Percentiles rank a stretch among this genome's conserved stretches.
These are phyloP conservation scores for Holotrichia oblita DNA, from an alignment of 1,140 invertebrate species.

Conservation along the genomic window DNA sequence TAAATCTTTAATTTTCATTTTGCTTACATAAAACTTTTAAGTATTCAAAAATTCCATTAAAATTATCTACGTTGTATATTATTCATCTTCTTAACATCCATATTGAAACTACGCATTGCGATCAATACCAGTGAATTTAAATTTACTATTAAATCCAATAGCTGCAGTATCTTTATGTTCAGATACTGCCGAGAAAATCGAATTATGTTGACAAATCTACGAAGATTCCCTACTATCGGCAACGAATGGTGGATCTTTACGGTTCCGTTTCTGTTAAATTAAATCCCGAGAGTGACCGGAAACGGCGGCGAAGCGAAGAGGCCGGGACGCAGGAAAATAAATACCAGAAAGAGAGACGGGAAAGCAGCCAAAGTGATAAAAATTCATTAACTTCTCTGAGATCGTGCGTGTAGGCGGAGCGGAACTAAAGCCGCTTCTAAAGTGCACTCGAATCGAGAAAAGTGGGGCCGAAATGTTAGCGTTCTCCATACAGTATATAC, in stretches of 20 bases:
- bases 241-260: constrained; percentile 16
- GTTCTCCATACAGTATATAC: neutral
- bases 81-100: too few species aligned
- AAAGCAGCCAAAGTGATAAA: neutral
- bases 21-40: too few species aligned
- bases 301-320: neutral
- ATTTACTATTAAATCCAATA: neutral
- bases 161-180: neutral
- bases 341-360: neutral
- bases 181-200: neutral
- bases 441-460: neutral
- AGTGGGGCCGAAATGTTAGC: neutral
- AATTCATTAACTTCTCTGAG: constrained; percentile 9
- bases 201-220: constrained; percentile 9
- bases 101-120: too few species aligned
- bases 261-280: neutral
- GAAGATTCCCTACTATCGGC: neutral
- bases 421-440: neutral
- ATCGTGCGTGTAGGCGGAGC: neutral
- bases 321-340: neutral
- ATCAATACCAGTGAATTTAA: too few species aligned
- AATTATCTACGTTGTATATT: too few species aligned
- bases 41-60: too few species aligned
- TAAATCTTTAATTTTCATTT: too few species aligned
- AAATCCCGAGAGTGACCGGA: constrained; percentile 14